phyloP scores from a whole-genome alignment of 1,140 invertebrate species.

The Ips nitidus region DNA sequence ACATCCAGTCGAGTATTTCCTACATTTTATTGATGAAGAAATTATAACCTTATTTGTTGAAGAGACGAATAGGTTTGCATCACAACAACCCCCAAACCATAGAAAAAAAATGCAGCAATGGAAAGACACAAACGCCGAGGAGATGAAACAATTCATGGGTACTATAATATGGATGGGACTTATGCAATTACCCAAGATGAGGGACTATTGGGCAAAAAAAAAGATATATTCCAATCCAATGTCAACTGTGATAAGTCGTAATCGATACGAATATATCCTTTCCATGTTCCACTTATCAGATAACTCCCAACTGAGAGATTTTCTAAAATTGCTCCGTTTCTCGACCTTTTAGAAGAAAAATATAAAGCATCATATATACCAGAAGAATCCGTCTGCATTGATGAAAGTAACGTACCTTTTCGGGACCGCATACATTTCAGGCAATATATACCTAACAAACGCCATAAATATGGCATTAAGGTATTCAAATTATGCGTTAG shows the following conservation, averaged over 20 bases:
- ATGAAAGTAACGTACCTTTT: slow-evolving; percentile 29
- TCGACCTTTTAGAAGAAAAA: slow-evolving; percentile 7
- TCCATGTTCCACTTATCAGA: slow-evolving; percentile 5
- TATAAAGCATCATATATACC: neutral
- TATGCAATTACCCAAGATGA: neutral
- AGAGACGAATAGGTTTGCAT: slow-evolving; percentile 4
- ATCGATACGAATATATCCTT: slow-evolving; percentile 14
- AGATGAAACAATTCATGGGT: neutral
- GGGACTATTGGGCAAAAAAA: slow-evolving; percentile 4
- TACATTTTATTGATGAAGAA: neutral
- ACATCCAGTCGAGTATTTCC: slow-evolving; percentile 1
- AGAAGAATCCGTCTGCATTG: slow-evolving; percentile 19
- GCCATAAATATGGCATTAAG: slow-evolving; percentile 43
- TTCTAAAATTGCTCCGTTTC: neutral
- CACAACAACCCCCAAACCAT: neutral
- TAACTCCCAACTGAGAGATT: neutral
- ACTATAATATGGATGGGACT: slow-evolving; percentile 9
- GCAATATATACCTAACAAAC: slow-evolving; percentile 25
- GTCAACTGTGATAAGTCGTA: slow-evolving; percentile 1
- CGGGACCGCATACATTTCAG: slow-evolving; percentile 19
- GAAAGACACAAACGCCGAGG: neutral
- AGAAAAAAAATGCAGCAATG: slow-evolving; percentile 1
- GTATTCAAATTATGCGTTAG: slow-evolving; percentile 47
- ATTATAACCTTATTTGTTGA: neutral
- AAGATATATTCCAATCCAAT: slow-evolving; percentile 4